A percentile compares a stretch with the other conserved stretches of the same genome.
These are phyloP conservation scores for Probosciger aterrimus DNA, from an alignment of 2,113 vertebrate genomes.

Conservation along the genomic window DNA sequence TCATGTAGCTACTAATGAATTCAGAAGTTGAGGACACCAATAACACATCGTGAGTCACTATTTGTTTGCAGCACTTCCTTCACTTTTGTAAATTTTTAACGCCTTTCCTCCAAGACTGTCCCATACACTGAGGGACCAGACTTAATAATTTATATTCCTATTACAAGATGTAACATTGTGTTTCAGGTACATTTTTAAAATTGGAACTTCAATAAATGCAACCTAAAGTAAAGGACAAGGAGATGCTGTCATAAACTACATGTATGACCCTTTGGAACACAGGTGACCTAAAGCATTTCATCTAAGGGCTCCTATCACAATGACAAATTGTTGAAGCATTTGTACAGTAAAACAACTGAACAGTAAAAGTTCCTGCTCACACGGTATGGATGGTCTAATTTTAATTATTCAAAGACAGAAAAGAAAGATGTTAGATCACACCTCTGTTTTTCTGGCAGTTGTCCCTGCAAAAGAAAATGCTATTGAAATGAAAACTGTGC, in stretches of 20 bases:
- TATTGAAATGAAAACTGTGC: not conserved
- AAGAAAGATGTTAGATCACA: not conserved
- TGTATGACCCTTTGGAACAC: not conserved
- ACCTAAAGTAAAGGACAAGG: not conserved
- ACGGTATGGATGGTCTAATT: not conserved
- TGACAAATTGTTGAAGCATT: not conserved
- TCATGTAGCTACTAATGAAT: not conserved
- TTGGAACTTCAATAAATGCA: not conserved
- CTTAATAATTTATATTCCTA: not conserved
- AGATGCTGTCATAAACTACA: not conserved
- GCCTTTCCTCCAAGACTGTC: not conserved
- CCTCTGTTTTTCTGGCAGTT: not conserved
- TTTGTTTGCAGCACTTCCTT: not conserved
- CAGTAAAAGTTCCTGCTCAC: not conserved
- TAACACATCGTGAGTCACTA: not conserved
- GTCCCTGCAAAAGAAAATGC: not conserved
- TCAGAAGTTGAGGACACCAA: not conserved
- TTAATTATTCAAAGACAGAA: not conserved
- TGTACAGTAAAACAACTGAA: not conserved
- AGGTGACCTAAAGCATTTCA: not conserved
- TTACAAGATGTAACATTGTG: not conserved
- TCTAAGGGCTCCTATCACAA: not conserved
- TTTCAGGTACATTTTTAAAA: not conserved
- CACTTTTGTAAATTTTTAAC: not conserved
- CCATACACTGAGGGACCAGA: not conserved